A percentile compares a stretch with the other conserved stretches of the same genome.
These are phyloP conservation scores for Bombus sylvicola DNA, from an alignment of 1,140 invertebrate genomes.

Conservation along the genomic window DNA sequence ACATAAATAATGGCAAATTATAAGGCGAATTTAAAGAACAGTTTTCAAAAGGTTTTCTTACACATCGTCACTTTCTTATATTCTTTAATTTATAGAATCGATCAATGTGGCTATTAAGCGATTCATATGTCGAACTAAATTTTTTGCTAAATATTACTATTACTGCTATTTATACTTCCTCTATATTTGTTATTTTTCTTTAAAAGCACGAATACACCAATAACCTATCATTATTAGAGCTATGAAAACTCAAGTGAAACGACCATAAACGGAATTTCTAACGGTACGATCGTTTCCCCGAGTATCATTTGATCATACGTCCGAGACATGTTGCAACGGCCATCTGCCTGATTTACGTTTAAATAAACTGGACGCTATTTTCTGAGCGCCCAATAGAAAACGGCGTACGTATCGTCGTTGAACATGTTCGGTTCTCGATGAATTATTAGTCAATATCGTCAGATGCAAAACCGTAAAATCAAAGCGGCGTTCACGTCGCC, in stretches of 20 bases:
- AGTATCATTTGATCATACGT: not conserved
- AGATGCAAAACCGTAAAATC: slow-evolving; percentile 17
- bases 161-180: too few relatives aligned
- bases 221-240: too few relatives aligned
- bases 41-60: too few relatives aligned
- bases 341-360: not conserved
- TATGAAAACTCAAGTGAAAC: not conserved
- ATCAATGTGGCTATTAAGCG: too few relatives aligned
- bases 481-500: slow-evolving; percentile 15
- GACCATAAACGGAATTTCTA: not conserved
- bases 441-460: not conserved
- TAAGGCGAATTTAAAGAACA: too few relatives aligned
- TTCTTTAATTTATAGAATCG: too few relatives aligned
- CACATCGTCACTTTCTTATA: too few relatives aligned
- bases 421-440: not conserved
- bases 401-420: not conserved
- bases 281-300: not conserved
- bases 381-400: not conserved
- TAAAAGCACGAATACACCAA: too few relatives aligned
- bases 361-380: not conserved
- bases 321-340: not conserved
- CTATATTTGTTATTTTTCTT: too few relatives aligned
- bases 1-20: too few relatives aligned
- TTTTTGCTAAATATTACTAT: too few relatives aligned
- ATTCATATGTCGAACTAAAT: too few relatives aligned